These are phyloP conservation scores for Xylocopa sonorina DNA, from an alignment of 1,140 invertebrate species.

Conservation along the genomic window DNA sequence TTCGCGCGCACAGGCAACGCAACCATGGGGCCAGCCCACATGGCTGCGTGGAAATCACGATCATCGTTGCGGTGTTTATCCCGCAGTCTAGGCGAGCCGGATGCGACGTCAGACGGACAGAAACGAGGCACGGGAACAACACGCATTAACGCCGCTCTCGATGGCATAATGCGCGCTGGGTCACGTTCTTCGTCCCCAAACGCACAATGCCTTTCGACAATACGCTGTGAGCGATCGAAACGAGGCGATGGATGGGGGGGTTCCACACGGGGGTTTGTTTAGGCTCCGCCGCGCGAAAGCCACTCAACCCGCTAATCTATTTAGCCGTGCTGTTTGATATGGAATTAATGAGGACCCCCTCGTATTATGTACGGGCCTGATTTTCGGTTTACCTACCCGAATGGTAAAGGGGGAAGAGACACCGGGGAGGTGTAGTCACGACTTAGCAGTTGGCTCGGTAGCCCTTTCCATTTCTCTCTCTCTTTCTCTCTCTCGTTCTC, in stretches of 20 bases:
- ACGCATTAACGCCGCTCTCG: constrained; percentile 75
- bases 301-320: constrained; percentile 81
- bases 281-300: constrained; percentile 74
- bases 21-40: neutral
- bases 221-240: constrained; percentile 70
- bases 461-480: no score
- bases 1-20: no score
- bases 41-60: neutral
- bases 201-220: constrained; percentile 64
- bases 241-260: constrained; percentile 48
- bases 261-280: constrained; percentile 73
- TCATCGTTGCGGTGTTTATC: neutral
- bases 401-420: constrained; percentile 4
- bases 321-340: constrained; percentile 82
- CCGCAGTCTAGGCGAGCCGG: constrained; percentile 72
- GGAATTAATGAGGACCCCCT: constrained; percentile 79
- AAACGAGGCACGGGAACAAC: constrained; percentile 69
- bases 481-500: no score
- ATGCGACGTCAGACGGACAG: constrained; percentile 47
- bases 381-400: constrained; percentile 56
- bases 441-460: constrained; percentile 40
- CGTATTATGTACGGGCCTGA: constrained; percentile 67
- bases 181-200: constrained; percentile 31
- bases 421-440: neutral
- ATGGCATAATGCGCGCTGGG: constrained; percentile 59